Conservation (phyloP, 2,797 vertebrate species). For the Stomatorhinus walkeri region DNA sequence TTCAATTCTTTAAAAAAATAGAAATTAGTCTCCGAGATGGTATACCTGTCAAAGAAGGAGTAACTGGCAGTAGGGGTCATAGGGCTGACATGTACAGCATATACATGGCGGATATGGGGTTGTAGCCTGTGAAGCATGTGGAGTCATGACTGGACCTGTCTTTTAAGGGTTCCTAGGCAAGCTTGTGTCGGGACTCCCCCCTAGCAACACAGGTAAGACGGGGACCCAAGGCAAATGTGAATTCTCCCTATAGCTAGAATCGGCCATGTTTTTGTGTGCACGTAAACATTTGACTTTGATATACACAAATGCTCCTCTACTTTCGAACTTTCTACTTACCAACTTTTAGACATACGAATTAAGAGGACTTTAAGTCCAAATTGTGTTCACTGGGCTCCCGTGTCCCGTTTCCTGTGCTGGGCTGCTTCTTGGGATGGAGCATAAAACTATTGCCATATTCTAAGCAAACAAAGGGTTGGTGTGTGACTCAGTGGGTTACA, state of each 20-base stretch:
- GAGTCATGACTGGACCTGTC: not conserved
- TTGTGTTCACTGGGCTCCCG: not conserved
- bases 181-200: not conserved
- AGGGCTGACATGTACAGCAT: not conserved
- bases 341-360: too few relatives aligned
- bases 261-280: not conserved
- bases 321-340: not conserved
- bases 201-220: not conserved
- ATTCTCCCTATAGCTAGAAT: not conserved
- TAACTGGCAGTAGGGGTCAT: not conserved
- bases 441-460: not conserved
- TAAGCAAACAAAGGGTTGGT: not conserved
- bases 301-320: not conserved
- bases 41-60: not conserved
- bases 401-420: not conserved
- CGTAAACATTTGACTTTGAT: not conserved
- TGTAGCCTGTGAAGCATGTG: not conserved
- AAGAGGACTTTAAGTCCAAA: not conserved
- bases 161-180: not conserved
- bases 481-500: not conserved
- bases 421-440: not conserved
- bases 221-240: not conserved
- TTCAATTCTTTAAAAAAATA: not conserved
- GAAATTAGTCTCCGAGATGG: not conserved
- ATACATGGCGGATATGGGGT: not conserved